Percentiles rank a stretch among this genome's conserved stretches.
These are phyloP conservation scores for Scotopteryx bipunctaria DNA, from an alignment of 2,888 invertebrate species.

Conservation along the genomic window DNA sequence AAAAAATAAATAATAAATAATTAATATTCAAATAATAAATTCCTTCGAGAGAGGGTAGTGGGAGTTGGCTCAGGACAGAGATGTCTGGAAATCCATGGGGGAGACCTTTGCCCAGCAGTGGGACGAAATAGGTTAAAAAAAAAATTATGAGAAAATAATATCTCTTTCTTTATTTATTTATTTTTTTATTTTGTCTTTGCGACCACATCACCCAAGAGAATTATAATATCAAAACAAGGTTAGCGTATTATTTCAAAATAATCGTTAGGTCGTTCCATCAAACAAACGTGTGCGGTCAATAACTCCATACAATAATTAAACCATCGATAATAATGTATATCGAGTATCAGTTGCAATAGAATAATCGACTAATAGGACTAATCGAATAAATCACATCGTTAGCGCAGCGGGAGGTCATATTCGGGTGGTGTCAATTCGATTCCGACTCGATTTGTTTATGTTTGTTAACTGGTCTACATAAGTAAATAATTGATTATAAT, in stretches of 20 bases:
- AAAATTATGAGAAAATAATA: too few species aligned
- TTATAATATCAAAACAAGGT: too few species aligned
- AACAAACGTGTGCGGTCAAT: slow-evolving; percentile 16
- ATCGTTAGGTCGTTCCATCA: not conserved
- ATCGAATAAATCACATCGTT: slow-evolving; percentile 36
- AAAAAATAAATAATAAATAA: too few species aligned
- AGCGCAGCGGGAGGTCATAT: slow-evolving; percentile 37
- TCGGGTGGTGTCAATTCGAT: slow-evolving; percentile 38
- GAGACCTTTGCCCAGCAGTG: too few species aligned
- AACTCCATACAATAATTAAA: slow-evolving; percentile 20
- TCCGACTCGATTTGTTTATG: slow-evolving; percentile 25
- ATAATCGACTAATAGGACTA: slow-evolving; percentile 28
- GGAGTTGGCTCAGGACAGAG: too few species aligned
- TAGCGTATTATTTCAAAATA: slow-evolving; percentile 9
- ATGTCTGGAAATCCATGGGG: too few species aligned
- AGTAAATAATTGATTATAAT: slow-evolving; percentile 33
- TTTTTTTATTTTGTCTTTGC: too few species aligned
- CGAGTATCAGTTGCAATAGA: slow-evolving; percentile 26
- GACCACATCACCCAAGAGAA: too few species aligned
- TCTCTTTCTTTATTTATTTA: too few species aligned
- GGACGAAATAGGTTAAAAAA: too few species aligned
- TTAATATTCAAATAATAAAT: too few species aligned
- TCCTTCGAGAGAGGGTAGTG: too few species aligned
- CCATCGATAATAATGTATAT: slow-evolving; percentile 24
- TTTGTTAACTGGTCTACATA: slow-evolving; percentile 17